Conservation (phyloP, 2,797 vertebrate species). For the Peromyscus melanophrys region DNA sequence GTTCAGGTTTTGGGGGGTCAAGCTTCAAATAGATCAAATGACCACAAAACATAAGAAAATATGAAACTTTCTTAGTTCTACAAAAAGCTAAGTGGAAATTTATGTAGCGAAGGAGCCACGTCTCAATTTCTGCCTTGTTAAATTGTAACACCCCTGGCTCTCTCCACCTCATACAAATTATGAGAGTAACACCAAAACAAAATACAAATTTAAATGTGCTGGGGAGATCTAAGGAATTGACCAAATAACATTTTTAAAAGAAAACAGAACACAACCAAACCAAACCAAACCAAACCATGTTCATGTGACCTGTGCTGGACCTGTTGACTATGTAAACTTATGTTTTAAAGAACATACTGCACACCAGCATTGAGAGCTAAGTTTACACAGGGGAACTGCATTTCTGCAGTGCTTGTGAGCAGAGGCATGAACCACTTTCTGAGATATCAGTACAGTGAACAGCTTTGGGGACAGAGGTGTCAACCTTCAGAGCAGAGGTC, state of each 20-base stretch:
- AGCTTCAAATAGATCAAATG: not conserved
- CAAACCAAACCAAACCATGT: not conserved
- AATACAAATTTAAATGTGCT: not conserved
- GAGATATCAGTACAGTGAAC: not conserved
- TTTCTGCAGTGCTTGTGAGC: not conserved
- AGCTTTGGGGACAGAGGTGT: not conserved
- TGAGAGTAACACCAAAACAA: not conserved
- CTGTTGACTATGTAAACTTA: not conserved
- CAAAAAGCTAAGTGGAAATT: constrained; percentile 6
- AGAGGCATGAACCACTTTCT: not conserved
- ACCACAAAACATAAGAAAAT: not conserved
- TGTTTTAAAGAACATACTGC: not conserved
- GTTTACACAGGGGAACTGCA: not conserved
- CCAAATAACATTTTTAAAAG: constrained; percentile 17
- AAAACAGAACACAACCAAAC: constrained; percentile 5
- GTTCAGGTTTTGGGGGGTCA: not conserved
- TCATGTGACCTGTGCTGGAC: not conserved
- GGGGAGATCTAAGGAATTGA: not conserved
- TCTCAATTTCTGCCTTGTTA: not conserved
- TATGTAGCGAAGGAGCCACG: not conserved
- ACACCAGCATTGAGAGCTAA: not conserved
- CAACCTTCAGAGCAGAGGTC: not conserved
- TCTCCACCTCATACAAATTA: not conserved
- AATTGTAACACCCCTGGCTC: not conserved
- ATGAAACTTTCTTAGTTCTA: not conserved